Percentiles rank a stretch among this genome's conserved stretches.
phyloP scores from a whole-genome alignment of 2,113 vertebrate genomes.

The Protobothrops flavoviridis region DNA sequence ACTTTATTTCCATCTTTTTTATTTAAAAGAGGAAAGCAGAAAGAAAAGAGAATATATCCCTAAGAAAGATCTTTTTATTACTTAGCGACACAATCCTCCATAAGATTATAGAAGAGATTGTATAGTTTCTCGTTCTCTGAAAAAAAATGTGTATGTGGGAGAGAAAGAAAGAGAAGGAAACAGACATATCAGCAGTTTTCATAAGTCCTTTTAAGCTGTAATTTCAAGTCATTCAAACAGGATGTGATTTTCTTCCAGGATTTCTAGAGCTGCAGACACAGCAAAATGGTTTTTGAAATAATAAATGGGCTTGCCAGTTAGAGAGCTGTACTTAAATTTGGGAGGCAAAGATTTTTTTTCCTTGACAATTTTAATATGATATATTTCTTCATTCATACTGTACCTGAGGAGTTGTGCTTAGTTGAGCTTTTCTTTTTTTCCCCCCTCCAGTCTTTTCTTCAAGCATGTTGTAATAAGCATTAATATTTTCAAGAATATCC shows the following conservation, averaged over 20 bases:
- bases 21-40: not conserved
- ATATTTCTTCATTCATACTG: not conserved
- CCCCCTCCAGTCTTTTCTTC: not conserved
- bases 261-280: conserved; percentile 21
- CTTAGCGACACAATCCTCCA: not conserved
- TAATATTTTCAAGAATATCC: not conserved
- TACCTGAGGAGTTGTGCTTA: not conserved
- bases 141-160: not conserved
- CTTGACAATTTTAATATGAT: not conserved
- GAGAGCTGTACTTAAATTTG: not conserved
- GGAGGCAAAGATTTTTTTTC: not conserved
- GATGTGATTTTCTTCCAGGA: conserved; percentile 23
- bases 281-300: conserved; percentile 23
- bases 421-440: not conserved
- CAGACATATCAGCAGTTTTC: conserved; percentile 29
- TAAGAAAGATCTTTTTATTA: not conserved
- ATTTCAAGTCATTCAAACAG: conserved; percentile 40
- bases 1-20: not conserved
- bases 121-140: conserved; percentile 21
- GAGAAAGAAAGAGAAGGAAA: not conserved
- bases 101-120: not conserved
- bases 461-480: not conserved
- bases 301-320: conserved; percentile 11
- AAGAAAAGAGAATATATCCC: not conserved
- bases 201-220: conserved; percentile 25